A percentile compares a stretch with the other conserved stretches of the same genome.
Conservation (phyloP, 2,797 vertebrate genomes). For the Falco rusticolus region DNA sequence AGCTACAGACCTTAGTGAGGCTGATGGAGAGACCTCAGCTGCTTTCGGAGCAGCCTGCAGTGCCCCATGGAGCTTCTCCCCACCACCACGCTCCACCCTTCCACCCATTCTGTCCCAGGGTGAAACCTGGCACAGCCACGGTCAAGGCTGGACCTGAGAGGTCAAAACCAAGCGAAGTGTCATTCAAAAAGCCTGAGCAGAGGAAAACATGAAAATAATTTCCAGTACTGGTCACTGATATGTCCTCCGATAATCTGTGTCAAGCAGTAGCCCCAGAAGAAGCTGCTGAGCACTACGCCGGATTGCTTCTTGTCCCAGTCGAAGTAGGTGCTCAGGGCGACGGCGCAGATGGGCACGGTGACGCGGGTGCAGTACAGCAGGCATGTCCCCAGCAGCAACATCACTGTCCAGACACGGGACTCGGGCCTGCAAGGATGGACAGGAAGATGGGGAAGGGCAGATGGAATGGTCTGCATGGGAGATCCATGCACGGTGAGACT, state of each 20-base stretch:
- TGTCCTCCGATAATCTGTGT: slow-evolving; percentile 94
- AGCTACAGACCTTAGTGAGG: neutral
- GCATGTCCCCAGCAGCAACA: slow-evolving; percentile 92
- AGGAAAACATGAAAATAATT: neutral
- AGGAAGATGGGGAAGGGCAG: neutral
- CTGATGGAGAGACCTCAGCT: neutral
- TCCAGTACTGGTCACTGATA: slow-evolving; percentile 85
- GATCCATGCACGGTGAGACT: rapidly evolving
- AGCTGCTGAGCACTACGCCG: slow-evolving; percentile 92
- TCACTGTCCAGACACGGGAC: slow-evolving; percentile 86
- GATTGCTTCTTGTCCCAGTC: slow-evolving; percentile 93
- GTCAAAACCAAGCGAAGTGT: neutral
- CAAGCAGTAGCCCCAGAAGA: slow-evolving; percentile 99
- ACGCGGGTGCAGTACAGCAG: slow-evolving; percentile 92
- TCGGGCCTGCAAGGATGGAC: slow-evolving; percentile 76
- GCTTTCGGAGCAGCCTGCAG: neutral
- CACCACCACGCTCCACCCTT: rapidly evolving
- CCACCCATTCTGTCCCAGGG: neutral
- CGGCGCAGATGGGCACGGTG: slow-evolving; percentile 89
- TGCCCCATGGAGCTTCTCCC: neutral
- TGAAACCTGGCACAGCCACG: neutral
- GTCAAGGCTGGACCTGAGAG: too few relatives aligned
- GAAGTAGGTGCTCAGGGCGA: slow-evolving; percentile 89
- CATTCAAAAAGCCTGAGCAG: neutral
- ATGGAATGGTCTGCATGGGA: neutral